These are phyloP conservation scores for Proterorhinus semilunaris DNA, from an alignment of 2,113 vertebrate genomes.

Conservation along the genomic window DNA sequence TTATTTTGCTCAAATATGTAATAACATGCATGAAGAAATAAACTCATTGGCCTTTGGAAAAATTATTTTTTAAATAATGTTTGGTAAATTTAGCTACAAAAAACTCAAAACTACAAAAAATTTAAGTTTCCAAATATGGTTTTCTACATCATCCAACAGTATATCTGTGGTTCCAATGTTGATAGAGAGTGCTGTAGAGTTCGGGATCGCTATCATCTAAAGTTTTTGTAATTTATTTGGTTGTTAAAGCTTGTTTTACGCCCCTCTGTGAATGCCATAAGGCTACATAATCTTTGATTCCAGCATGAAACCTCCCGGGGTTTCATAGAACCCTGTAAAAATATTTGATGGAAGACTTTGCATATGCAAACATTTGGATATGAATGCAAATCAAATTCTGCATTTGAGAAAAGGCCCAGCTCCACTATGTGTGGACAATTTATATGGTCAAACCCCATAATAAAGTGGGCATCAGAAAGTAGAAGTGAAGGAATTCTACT, in stretches of 20 bases:
- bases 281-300: conserved; percentile 29
- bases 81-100: too few species aligned
- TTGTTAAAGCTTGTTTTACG: conserved; percentile 25
- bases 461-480: neutral
- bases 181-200: neutral
- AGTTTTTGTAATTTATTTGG: conserved; percentile 23
- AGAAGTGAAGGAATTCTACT: too few species aligned
- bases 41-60: too few species aligned
- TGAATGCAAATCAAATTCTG: conserved; percentile 3
- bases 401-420: neutral
- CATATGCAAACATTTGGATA: conserved; percentile 18
- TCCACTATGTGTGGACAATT: neutral
- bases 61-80: too few species aligned
- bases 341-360: conserved; percentile 50
- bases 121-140: too few species aligned
- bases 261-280: conserved; percentile 14
- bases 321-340: conserved; percentile 32
- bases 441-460: neutral
- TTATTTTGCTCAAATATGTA: too few species aligned
- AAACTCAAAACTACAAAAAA: too few species aligned
- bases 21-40: too few species aligned
- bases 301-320: conserved; percentile 22
- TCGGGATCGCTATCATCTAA: neutral
- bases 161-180: too few species aligned
- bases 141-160: too few species aligned